A percentile compares a stretch with the other conserved stretches of the same genome.
phyloP scores from a whole-genome alignment of 2,888 invertebrate genomes.

The Mimas tiliae region DNA sequence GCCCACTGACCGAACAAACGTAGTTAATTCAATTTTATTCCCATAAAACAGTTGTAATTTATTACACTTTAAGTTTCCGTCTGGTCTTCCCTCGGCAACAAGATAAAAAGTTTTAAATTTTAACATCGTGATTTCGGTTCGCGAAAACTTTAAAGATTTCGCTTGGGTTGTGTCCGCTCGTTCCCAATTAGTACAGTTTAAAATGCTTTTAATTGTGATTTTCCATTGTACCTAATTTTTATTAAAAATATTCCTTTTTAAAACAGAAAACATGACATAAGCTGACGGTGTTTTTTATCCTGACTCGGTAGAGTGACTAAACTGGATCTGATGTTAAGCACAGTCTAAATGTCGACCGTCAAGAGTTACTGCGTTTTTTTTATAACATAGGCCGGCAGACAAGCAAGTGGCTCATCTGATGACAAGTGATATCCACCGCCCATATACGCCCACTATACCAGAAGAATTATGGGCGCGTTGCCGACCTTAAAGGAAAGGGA shows the following conservation, averaged over 20 bases:
- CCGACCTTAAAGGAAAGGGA: too few species aligned
- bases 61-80: slow-evolving; percentile 31
- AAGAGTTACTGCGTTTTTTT: too few species aligned
- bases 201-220: background rate
- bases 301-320: too few species aligned
- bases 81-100: slow-evolving; percentile 39
- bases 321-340: too few species aligned
- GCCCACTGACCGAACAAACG: slow-evolving; percentile 1
- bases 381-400: too few species aligned
- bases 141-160: slow-evolving; percentile 1
- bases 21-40: background rate
- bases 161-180: background rate
- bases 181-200: slow-evolving; percentile 10
- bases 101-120: slow-evolving; percentile 43
- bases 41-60: slow-evolving; percentile 8
- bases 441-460: too few species aligned
- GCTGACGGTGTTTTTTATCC: too few species aligned
- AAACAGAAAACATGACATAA: too few species aligned
- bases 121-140: slow-evolving; percentile 37
- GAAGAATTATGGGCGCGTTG: too few species aligned
- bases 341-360: too few species aligned
- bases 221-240: background rate
- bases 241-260: background rate
- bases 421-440: too few species aligned
- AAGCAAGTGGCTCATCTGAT: too few species aligned